A percentile compares a stretch with the other conserved stretches of the same genome.
phyloP scores from a whole-genome alignment of 2,888 invertebrate species.

The Stenolophus ochropezus region DNA sequence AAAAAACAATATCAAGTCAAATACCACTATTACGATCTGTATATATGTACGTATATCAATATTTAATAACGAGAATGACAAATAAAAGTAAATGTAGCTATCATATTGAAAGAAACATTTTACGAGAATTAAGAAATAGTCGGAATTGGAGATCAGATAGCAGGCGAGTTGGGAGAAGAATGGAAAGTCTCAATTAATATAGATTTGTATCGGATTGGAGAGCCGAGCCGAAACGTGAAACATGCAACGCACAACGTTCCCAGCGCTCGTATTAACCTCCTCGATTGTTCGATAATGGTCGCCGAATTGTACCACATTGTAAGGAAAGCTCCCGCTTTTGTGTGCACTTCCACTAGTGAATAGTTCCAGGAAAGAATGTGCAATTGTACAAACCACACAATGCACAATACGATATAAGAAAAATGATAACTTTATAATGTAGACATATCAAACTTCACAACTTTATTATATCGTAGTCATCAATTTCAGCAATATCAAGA shows the following conservation, averaged over 20 bases:
- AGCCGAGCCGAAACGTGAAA: not conserved
- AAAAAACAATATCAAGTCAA: too few species aligned
- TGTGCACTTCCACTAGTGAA: not conserved
- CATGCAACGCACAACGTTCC: not conserved
- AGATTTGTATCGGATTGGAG: not conserved
- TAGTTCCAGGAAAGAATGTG: not conserved
- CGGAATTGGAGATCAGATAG: not conserved
- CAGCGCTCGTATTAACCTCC: not conserved
- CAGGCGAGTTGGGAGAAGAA: not conserved
- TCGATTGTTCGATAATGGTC: not conserved
- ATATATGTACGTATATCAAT: not conserved
- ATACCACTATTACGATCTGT: too few species aligned
- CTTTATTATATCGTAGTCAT: too few species aligned
- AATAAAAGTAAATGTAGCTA: not conserved
- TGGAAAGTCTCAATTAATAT: not conserved
- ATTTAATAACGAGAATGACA: not conserved
- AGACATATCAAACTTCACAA: too few species aligned
- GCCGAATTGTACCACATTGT: not conserved
- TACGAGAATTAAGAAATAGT: not conserved
- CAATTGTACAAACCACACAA: not conserved
- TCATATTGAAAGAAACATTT: not conserved
- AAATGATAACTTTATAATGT: not conserved
- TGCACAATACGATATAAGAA: not conserved
- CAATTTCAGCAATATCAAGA: too few species aligned
- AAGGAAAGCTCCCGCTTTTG: not conserved